Percentiles rank a stretch among this genome's conserved stretches.
Evolutionary conservation across 2,797 vertebrate species (phyloP).

Genomic region (Siniperca scherzeri): DNA sequence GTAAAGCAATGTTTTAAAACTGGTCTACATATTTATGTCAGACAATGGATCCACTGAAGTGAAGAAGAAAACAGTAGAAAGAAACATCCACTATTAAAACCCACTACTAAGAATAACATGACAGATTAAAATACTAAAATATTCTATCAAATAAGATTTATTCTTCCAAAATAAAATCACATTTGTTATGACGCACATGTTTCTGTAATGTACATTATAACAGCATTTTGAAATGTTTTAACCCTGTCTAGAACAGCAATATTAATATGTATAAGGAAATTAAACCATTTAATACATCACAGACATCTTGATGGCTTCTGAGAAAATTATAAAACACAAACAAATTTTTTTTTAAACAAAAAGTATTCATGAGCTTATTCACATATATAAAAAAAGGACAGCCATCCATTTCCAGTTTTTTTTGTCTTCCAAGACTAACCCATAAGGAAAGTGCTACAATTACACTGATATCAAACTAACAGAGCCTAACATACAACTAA

Average conservation of each 20-base stretch:
- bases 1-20: not conserved
- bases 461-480: conserved; percentile 12
- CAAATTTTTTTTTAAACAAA: not conserved
- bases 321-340: conserved; percentile 11
- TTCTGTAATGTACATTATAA: conserved; percentile 3
- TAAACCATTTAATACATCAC: not conserved
- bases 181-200: not conserved
- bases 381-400: conserved; percentile 8
- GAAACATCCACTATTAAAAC: not conserved
- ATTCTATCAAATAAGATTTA: conserved; percentile 47
- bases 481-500: conserved; percentile 1
- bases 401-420: not conserved
- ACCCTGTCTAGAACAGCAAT: conserved; percentile 30
- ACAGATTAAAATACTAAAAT: conserved; percentile 9
- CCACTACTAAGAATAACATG: not conserved
- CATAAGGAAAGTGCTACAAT: conserved; percentile 6
- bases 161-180: conserved; percentile 47
- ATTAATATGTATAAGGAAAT: conserved; percentile 2
- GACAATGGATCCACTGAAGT: not conserved
- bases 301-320: conserved; percentile 12
- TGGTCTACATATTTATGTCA: not conserved
- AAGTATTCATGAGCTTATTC: not conserved
- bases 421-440: not conserved
- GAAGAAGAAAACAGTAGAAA: not conserved
- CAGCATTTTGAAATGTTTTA: conserved; percentile 14